Conservation (phyloP, 1,140 invertebrate species). For the Gyrodactylus salaris region DNA sequence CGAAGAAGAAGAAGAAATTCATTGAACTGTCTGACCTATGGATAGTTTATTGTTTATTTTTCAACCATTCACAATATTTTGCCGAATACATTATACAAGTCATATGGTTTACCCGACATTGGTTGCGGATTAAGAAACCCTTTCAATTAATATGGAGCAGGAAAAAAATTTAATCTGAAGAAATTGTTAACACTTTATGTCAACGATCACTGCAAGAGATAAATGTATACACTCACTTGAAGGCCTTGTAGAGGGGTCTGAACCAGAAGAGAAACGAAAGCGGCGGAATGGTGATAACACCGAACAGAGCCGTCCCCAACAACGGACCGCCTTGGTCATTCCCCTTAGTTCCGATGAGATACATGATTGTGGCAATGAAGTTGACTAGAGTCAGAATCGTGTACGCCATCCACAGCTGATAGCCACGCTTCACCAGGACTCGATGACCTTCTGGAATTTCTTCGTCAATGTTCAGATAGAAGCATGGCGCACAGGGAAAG, state of each 20-base stretch:
- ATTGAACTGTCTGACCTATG: slow-evolving; percentile 51
- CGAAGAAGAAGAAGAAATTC: slow-evolving; percentile 98
- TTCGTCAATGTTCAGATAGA: slow-evolving; percentile 96
- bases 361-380: slow-evolving; percentile 12
- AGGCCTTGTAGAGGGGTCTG: slow-evolving; percentile 46
- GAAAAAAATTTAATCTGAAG: slow-evolving; percentile 7
- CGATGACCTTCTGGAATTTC: slow-evolving; percentile 93
- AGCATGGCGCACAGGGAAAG: slow-evolving; percentile 64
- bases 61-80: too few species aligned
- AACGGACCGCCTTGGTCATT: slow-evolving; percentile 28
- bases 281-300: slow-evolving; percentile 59
- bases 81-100: too few species aligned
- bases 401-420: slow-evolving; percentile 54
- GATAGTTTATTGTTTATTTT: slow-evolving; percentile 9
- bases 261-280: slow-evolving; percentile 94
- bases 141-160: too few species aligned
- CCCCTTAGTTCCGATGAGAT: slow-evolving; percentile 16
- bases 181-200: slow-evolving; percentile 9
- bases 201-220: background rate
- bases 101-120: too few species aligned
- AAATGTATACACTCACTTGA: slow-evolving; percentile 27
- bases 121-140: too few species aligned
- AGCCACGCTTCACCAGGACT: slow-evolving; percentile 57
- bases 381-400: slow-evolving; percentile 10
- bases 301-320: slow-evolving; percentile 56